Conservation (phyloP, 1,140 invertebrate species). For the Hestina assimilis region DNA sequence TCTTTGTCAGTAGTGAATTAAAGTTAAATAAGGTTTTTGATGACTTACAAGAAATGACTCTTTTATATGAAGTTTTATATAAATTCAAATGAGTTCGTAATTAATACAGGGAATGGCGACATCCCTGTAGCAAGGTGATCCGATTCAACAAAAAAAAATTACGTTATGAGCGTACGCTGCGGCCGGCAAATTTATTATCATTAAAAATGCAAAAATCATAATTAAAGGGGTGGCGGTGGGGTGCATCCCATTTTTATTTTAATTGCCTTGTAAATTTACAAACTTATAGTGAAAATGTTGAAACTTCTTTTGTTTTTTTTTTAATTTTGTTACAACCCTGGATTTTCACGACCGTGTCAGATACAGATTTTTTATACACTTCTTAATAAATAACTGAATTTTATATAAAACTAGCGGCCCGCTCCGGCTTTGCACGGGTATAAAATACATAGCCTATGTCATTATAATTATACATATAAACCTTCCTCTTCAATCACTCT, state of each 20-base stretch:
- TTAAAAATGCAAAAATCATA: conserved; percentile 74
- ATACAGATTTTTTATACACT: no score
- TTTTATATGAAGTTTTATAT: neutral
- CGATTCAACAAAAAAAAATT: conserved; percentile 33
- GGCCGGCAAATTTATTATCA: conserved; percentile 61
- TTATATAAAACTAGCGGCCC: no score
- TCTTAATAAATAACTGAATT: no score
- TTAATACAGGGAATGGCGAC: neutral
- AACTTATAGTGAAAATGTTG: conserved; percentile 66
- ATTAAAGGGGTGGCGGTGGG: conserved; percentile 69
- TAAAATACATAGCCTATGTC: no score
- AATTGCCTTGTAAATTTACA: conserved; percentile 74
- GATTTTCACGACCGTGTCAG: neutral
- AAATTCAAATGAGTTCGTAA: neutral
- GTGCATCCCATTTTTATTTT: conserved; percentile 72
- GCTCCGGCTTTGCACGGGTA: no score
- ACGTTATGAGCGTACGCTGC: conserved; percentile 26
- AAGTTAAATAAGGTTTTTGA: neutral
- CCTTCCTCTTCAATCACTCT: no score
- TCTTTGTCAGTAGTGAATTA: neutral
- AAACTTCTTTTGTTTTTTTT: conserved; percentile 19
- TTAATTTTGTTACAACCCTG: conserved; percentile 11
- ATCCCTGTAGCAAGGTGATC: conserved; percentile 24
- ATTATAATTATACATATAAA: no score
- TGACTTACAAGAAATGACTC: neutral